These are phyloP conservation scores for Coreius guichenoti DNA, from an alignment of 2,797 vertebrate species.

Conservation along the genomic window DNA sequence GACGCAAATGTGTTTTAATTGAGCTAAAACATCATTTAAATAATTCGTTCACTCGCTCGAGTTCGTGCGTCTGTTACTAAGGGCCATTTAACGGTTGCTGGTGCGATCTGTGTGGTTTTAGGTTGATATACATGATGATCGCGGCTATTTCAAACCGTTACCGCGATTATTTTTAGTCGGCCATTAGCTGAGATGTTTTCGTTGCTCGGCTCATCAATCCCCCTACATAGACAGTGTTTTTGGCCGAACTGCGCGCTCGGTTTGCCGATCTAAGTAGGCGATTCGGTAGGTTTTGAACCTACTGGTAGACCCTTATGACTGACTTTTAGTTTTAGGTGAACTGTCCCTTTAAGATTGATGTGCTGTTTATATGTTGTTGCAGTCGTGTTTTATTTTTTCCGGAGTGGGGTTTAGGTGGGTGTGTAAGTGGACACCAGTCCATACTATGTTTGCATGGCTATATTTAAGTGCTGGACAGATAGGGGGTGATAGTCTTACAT, in stretches of 20 bases:
- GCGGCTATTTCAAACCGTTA: not conserved
- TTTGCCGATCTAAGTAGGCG: not conserved
- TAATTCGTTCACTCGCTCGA: not conserved
- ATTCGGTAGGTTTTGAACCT: not conserved
- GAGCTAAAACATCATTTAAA: too few species aligned
- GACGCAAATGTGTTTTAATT: too few species aligned
- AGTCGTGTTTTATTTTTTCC: slow-evolving; percentile 57
- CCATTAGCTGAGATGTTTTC: not conserved
- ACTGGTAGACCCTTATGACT: not conserved
- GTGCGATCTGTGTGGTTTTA: not conserved
- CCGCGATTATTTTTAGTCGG: not conserved
- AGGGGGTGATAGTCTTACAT: slow-evolving; percentile 81
- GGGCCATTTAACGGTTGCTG: not conserved
- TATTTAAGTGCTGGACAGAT: slow-evolving; percentile 77
- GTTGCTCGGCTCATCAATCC: not conserved
- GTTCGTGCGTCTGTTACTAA: not conserved
- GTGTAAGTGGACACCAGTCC: slow-evolving; percentile 75
- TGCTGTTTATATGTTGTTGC: slow-evolving; percentile 26
- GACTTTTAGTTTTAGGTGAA: not conserved
- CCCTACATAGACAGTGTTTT: not conserved
- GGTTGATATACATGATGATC: not conserved
- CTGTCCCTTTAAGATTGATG: not conserved
- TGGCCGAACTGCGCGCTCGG: not conserved
- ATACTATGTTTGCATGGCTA: slow-evolving; percentile 75
- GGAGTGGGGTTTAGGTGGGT: slow-evolving; percentile 20